Evolutionary conservation across 2,888 invertebrate species (phyloP).

Genomic region (Coecobrya sp.): DNA sequence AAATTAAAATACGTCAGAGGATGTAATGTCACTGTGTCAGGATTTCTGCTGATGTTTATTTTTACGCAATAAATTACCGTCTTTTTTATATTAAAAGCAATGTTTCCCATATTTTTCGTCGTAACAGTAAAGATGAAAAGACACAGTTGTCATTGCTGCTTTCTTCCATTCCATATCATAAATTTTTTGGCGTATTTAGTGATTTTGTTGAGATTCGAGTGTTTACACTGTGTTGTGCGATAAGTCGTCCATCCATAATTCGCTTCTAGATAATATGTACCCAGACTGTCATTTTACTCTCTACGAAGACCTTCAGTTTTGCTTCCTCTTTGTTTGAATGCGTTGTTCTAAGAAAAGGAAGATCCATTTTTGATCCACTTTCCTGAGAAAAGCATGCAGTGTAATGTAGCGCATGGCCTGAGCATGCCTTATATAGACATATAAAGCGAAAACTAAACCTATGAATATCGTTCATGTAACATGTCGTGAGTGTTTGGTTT

Average conservation of each 20-base stretch:
- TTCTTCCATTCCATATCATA: slow-evolving; percentile 6
- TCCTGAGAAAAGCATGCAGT: slow-evolving; percentile 2
- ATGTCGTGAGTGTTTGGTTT: slow-evolving; percentile 30
- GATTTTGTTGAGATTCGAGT: background rate
- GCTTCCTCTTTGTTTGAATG: background rate
- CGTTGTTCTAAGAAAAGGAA: background rate
- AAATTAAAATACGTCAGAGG: slow-evolving; percentile 47
- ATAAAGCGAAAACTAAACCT: background rate
- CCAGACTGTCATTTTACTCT: background rate
- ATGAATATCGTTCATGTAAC: slow-evolving; percentile 17
- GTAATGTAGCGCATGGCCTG: background rate
- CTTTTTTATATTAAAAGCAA: background rate
- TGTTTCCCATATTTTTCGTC: slow-evolving; percentile 3
- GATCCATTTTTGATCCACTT: slow-evolving; percentile 12
- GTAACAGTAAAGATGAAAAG: slow-evolving; percentile 5
- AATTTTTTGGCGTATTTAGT: slow-evolving; percentile 15
- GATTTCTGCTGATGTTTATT: slow-evolving; percentile 24
- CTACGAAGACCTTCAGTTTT: slow-evolving; percentile 20
- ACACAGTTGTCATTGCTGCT: background rate
- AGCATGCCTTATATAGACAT: background rate
- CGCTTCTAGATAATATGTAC: background rate
- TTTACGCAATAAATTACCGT: background rate
- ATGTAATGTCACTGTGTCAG: slow-evolving; percentile 28
- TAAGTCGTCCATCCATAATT: background rate
- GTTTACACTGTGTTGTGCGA: background rate